Evolutionary conservation across 2,888 invertebrate genomes (phyloP).

Genomic region (Smittia aterrima): DNA sequence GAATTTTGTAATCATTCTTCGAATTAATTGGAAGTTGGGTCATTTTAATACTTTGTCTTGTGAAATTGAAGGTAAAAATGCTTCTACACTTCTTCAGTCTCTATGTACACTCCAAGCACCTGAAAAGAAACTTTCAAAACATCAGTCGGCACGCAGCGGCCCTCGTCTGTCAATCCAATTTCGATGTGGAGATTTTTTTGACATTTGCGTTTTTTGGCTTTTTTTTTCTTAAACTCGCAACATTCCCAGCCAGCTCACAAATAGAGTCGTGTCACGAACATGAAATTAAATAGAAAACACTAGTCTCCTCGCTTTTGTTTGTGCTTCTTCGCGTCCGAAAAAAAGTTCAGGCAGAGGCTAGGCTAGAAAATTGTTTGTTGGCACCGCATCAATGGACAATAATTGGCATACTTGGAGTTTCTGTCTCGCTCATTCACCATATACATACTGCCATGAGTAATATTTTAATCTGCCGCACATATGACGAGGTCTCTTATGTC

Average conservation of each 20-base stretch:
- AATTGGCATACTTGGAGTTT: conserved; percentile 37
- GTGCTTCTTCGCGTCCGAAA: conserved; percentile 1
- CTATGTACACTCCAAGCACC: background rate
- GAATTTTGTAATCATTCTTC: background rate
- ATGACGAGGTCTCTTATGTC: background rate
- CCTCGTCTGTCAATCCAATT: conserved; percentile 8
- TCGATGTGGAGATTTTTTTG: conserved; percentile 15
- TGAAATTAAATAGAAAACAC: conserved; percentile 36
- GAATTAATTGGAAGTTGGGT: too few species aligned
- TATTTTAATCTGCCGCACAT: conserved; percentile 21
- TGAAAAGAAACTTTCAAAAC: conserved; percentile 6
- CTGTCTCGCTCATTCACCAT: background rate
- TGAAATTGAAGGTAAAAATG: too few species aligned
- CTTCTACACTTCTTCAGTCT: too few species aligned
- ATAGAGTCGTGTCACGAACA: conserved; percentile 40
- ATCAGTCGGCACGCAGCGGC: background rate
- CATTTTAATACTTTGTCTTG: too few species aligned
- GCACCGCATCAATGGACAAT: conserved; percentile 26
- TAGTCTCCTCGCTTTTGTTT: conserved; percentile 4
- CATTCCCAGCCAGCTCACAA: background rate
- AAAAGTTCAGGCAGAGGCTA: background rate
- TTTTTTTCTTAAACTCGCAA: background rate
- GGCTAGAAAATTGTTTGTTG: conserved; percentile 28
- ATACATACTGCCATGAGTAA: background rate
- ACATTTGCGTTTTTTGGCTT: conserved; percentile 32